Evolutionary conservation across 2,113 vertebrate species (phyloP).

Genomic region (Prietella phreatophila): DNA sequence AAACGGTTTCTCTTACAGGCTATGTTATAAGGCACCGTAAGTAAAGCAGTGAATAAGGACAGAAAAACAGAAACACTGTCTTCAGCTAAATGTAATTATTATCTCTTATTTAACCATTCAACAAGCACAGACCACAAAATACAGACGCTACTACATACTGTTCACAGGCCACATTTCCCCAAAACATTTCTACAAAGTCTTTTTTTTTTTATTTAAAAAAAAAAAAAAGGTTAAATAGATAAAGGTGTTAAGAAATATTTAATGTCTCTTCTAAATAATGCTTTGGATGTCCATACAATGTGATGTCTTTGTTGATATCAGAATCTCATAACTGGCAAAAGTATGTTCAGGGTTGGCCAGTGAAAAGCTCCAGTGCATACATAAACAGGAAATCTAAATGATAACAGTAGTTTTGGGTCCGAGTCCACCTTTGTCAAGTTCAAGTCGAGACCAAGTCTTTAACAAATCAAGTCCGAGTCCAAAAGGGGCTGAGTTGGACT

Average conservation of each 20-base stretch:
- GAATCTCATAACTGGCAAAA: not conserved
- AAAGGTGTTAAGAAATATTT: not conserved
- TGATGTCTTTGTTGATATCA: not conserved
- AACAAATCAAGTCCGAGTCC: no score
- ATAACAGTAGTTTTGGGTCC: not conserved
- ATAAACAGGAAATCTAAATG: not conserved
- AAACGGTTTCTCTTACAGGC: not conserved
- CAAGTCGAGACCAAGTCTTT: no score
- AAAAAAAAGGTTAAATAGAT: no score
- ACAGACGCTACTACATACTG: not conserved
- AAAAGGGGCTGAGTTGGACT: no score
- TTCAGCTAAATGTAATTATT: not conserved
- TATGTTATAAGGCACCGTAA: not conserved
- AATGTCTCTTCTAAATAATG: not conserved
- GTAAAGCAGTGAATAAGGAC: not conserved
- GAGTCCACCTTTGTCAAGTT: no score
- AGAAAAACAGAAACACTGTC: not conserved
- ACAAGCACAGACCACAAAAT: not conserved
- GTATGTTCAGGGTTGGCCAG: slow-evolving; percentile 49
- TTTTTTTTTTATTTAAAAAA: not conserved
- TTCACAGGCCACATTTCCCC: not conserved
- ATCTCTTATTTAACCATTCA: not conserved
- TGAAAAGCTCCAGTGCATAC: slow-evolving; percentile 28
- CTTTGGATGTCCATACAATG: not conserved
- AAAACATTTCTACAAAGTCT: not conserved